phyloP scores from a whole-genome alignment of 2,888 invertebrate species.

The Ommatoiulus sabulosus region DNA sequence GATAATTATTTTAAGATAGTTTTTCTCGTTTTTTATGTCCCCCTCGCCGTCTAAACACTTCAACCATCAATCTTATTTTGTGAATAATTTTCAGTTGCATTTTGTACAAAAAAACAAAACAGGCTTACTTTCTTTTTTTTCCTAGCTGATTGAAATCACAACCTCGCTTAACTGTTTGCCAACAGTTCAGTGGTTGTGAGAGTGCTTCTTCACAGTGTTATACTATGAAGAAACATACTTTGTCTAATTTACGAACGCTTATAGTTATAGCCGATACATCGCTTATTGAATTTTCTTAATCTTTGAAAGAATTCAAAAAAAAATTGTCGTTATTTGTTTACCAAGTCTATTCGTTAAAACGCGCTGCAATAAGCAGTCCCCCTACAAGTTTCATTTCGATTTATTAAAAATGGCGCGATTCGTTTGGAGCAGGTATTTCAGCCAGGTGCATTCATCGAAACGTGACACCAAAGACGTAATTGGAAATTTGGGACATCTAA shows the following conservation, averaged over 20 bases:
- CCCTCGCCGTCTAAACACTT: background rate
- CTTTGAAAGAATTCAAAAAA: too few relatives aligned
- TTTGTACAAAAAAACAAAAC: background rate
- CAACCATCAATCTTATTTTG: constrained; percentile 3
- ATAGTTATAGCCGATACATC: too few relatives aligned
- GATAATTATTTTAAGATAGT: constrained; percentile 28
- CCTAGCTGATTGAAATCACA: background rate
- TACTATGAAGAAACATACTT: too few relatives aligned
- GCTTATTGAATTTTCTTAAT: too few relatives aligned
- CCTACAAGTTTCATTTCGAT: too few relatives aligned
- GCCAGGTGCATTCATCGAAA: background rate
- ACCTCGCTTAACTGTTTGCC: background rate
- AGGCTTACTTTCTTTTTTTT: background rate
- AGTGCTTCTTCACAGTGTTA: too few relatives aligned
- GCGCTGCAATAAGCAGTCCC: too few relatives aligned
- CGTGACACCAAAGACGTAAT: background rate
- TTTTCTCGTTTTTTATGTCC: background rate
- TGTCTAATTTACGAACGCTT: too few relatives aligned
- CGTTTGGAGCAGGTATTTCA: background rate
- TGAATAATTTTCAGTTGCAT: constrained; percentile 19
- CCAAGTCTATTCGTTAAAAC: too few relatives aligned
- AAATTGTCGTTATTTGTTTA: too few relatives aligned
- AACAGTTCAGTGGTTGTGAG: background rate
- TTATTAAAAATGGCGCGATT: too few relatives aligned
- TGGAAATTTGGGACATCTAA: background rate